These are phyloP conservation scores for Neodiprion virginianus DNA, from an alignment of 1,140 invertebrate species.

Conservation along the genomic window DNA sequence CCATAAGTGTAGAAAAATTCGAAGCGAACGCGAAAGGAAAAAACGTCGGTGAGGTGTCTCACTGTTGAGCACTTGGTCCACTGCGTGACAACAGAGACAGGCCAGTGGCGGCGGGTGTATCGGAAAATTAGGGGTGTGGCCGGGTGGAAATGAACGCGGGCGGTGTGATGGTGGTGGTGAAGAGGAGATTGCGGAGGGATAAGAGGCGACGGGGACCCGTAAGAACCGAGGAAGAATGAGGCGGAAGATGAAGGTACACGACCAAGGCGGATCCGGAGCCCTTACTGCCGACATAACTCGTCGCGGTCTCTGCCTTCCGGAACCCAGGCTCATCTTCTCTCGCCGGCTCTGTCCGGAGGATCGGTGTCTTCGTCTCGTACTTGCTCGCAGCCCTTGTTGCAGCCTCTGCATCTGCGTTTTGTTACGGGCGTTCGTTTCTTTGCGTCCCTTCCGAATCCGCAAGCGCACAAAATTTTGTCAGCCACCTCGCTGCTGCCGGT, in stretches of 20 bases:
- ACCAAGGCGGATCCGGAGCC: slow-evolving; percentile 52
- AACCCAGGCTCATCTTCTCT: not conserved
- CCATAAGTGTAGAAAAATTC: no score
- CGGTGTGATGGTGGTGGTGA: slow-evolving; percentile 25
- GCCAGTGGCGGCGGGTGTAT: not conserved
- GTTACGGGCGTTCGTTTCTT: no score
- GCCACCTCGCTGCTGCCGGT: no score
- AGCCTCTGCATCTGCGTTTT: no score
- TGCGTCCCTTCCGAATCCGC: no score
- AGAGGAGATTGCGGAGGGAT: slow-evolving; percentile 21
- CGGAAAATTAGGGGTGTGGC: not conserved
- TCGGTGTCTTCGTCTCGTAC: not conserved
- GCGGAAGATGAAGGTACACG: slow-evolving; percentile 43
- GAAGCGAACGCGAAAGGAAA: no score
- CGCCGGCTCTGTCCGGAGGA: not conserved
- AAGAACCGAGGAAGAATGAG: not conserved
- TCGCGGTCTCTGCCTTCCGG: slow-evolving; percentile 14
- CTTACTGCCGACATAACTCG: slow-evolving; percentile 52
- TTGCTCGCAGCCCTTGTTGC: not conserved
- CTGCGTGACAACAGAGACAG: not conserved
- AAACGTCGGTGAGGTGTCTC: no score
- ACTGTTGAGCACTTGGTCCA: not conserved
- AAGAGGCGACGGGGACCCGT: slow-evolving; percentile 15
- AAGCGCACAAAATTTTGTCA: no score
- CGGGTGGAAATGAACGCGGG: slow-evolving; percentile 13